phyloP scores from a whole-genome alignment of 2,888 invertebrate species.

The Smittia sp. region DNA sequence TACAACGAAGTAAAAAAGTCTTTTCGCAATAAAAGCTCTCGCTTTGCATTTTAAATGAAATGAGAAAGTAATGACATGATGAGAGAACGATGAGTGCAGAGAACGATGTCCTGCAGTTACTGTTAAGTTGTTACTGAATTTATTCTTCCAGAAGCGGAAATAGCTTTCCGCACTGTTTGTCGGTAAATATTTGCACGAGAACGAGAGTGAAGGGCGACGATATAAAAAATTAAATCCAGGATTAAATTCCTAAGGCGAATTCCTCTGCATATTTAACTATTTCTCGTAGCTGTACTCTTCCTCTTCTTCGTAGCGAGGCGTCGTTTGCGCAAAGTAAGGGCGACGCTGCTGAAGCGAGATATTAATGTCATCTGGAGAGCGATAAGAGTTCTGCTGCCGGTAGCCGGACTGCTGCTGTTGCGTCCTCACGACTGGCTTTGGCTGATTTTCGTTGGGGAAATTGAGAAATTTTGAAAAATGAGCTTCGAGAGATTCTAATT shows the following conservation, averaged over 20 bases:
- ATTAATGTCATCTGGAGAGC: constrained; percentile 82
- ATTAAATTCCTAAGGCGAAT: constrained; percentile 9
- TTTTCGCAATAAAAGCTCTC: not conserved
- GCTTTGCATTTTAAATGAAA: constrained; percentile 2
- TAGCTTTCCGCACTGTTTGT: constrained; percentile 1
- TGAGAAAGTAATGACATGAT: constrained; percentile 1
- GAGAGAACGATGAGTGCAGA: constrained; percentile 10
- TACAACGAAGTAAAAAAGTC: not conserved
- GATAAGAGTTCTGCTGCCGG: constrained; percentile 65
- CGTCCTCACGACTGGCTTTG: constrained; percentile 42
- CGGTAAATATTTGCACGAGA: constrained; percentile 8
- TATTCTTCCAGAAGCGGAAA: not conserved
- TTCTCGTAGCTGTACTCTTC: constrained; percentile 53
- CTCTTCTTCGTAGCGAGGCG: constrained; percentile 50
- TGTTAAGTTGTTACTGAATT: not conserved
- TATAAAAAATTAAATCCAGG: not conserved
- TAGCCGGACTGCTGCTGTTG: constrained; percentile 51
- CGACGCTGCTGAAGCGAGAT: constrained; percentile 80
- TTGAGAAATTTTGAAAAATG: constrained; percentile 23
- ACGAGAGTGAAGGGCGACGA: not conserved
- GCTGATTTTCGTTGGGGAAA: not conserved
- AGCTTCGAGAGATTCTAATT: constrained; percentile 31
- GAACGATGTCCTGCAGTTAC: not conserved
- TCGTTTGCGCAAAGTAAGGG: constrained; percentile 57
- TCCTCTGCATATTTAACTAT: constrained; percentile 23